A percentile compares a stretch with the other conserved stretches of the same genome.
Evolutionary conservation across 2,888 invertebrate genomes (phyloP).

Genomic region (Eupithecia dodoneata): DNA sequence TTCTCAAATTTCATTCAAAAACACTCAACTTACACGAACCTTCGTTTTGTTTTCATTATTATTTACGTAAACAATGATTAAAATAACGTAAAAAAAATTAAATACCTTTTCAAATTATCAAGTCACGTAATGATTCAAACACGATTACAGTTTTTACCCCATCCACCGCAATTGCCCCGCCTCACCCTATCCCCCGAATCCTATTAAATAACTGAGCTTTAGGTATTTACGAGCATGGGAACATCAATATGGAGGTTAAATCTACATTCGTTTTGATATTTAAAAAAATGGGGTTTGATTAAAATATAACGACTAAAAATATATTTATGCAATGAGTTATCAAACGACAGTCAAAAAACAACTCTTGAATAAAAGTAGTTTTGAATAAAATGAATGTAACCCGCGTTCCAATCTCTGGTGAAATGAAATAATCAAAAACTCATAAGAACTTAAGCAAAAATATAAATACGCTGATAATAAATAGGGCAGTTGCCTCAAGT

Average conservation of each 20-base stretch:
- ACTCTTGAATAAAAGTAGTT: background rate
- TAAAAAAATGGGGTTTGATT: background rate
- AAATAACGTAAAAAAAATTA: background rate
- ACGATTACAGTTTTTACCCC: background rate
- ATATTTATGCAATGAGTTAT: background rate
- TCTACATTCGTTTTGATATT: background rate
- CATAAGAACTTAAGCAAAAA: slow-evolving; percentile 6
- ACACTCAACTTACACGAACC: too few relatives aligned
- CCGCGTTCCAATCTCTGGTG: background rate
- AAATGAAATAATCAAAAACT: background rate
- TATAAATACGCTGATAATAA: slow-evolving; percentile 29
- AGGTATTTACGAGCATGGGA: background rate
- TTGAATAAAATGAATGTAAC: background rate
- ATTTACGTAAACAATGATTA: background rate
- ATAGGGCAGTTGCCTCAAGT: slow-evolving; percentile 30
- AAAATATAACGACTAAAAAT: background rate
- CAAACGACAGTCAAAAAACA: background rate
- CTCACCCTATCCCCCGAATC: background rate
- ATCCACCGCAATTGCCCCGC: background rate
- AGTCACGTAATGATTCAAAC: background rate
- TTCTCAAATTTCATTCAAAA: too few relatives aligned
- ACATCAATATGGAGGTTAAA: background rate
- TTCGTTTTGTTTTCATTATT: background rate
- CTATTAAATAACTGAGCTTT: background rate
- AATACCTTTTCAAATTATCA: background rate